A percentile compares a stretch with the other conserved stretches of the same genome.
phyloP scores from a whole-genome alignment of 37 sponge, comb jelly and placozoan genomes.

The Chondrosia reniformis region DNA sequence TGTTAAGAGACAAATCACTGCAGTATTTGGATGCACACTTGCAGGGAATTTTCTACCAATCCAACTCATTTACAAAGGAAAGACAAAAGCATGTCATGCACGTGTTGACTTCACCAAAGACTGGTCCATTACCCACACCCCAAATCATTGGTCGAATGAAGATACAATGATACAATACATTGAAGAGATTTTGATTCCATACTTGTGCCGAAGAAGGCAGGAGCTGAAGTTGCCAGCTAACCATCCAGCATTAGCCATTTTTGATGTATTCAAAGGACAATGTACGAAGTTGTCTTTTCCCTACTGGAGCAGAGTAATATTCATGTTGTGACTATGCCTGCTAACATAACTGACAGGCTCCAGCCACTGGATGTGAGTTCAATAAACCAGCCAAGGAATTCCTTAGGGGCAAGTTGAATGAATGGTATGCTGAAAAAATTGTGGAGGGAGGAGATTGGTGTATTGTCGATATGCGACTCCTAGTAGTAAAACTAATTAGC shows the following conservation, averaged over 20 bases:
- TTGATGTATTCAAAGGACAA: constrained; percentile 32
- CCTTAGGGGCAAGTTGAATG: constrained; percentile 25
- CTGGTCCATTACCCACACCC: constrained; percentile 60
- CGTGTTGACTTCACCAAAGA: constrained; percentile 31
- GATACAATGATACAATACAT: constrained; percentile 51
- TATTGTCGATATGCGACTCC: background rate
- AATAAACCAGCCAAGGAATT: constrained; percentile 57
- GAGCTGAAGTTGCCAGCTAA: background rate
- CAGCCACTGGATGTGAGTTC: constrained; percentile 50
- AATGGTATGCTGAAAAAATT: constrained; percentile 49
- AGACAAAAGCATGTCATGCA: constrained; percentile 43
- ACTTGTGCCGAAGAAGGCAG: constrained; percentile 13
- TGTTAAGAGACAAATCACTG: constrained; percentile 52
- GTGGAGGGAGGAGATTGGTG: background rate
- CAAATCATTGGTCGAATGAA: constrained; percentile 57
- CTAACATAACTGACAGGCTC: constrained; percentile 50
- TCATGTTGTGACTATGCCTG: constrained; percentile 36
- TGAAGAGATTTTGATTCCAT: constrained; percentile 37
- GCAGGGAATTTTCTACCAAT: constrained; percentile 42
- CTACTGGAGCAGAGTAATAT: constrained; percentile 42
- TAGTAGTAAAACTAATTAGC: background rate
- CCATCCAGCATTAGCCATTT: constrained; percentile 33
- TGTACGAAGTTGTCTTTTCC: constrained; percentile 1
- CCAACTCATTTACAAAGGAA: constrained; percentile 57
- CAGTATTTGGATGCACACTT: constrained; percentile 51